Conservation (phyloP, 2,113 vertebrate species). For the Chlamydotis undulata region DNA sequence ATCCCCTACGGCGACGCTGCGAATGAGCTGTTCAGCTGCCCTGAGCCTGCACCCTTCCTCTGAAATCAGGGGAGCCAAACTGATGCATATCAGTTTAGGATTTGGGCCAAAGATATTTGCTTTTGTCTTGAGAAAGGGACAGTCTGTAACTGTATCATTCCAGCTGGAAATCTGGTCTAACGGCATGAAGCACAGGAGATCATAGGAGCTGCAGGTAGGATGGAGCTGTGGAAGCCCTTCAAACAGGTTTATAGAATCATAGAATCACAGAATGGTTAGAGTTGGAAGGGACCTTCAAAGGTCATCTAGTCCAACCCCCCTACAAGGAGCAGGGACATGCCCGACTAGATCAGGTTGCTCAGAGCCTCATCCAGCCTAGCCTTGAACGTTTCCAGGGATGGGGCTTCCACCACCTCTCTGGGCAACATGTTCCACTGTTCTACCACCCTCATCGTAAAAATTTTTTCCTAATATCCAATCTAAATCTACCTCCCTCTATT, state of each 20-base stretch:
- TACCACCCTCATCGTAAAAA: no score
- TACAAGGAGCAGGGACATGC: no score
- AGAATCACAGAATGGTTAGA: no score
- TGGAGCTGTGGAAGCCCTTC: not conserved
- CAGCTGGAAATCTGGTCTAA: not conserved
- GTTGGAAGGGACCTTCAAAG: no score
- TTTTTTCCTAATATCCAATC: no score
- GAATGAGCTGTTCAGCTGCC: not conserved
- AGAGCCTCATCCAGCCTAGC: no score
- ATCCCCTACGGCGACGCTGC: not conserved
- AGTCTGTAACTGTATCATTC: not conserved
- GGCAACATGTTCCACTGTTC: no score
- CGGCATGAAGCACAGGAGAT: not conserved
- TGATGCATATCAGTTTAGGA: not conserved
- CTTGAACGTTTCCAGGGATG: no score
- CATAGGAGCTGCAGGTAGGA: not conserved
- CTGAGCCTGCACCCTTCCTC: not conserved
- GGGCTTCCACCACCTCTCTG: no score
- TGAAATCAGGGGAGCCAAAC: not conserved
- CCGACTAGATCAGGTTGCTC: no score
- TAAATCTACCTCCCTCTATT: no score
- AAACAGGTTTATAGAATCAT: not conserved
- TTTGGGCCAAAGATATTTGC: slow-evolving; percentile 7
- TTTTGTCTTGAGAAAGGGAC: slow-evolving; percentile 22
- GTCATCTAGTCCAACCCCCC: no score